Evolutionary conservation across 2,113 vertebrate species (phyloP), one percentile per base, ranked within the genome.

Genomic region (Salvator merianae): DNA sequence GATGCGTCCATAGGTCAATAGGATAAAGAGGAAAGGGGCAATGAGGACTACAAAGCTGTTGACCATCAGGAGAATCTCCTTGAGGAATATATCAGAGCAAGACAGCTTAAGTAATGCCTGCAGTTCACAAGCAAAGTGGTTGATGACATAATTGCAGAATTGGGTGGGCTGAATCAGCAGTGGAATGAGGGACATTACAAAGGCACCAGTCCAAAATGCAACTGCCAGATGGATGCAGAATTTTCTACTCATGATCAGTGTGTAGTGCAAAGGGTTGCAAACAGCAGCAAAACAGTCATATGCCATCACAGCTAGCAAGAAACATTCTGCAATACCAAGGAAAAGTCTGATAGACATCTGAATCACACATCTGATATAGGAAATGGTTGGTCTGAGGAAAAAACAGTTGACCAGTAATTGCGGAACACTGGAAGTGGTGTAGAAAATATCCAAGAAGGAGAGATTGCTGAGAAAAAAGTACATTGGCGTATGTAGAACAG

Each of bases 381-480:
- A 91, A 69, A 94, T 77, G 3, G 4, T 90, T 83, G 91, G 92
- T 53, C 40, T 86, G 47, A 47, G 34, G 53, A 73, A 74, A 38
- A 94, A 81, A 28, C 92, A 91, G 24, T 79, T 93, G 68, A 78
- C 79, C 30, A 94, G 87, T 40, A 81, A 84, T 40, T 91, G 73
- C 43, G 92, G 93, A 4, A 90, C 70, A 47, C 88, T 92, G 24
- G 81, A 85, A 20, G 91, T 92, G 10, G 90, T 91, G 1, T 93
- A 94, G 32, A 90, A 92, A n/a, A 94, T 85, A 73, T 93, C 92
- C 22, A 94, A 59, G 24, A 94, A 90, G 55, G 90, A 93, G 24
- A 94, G 93, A 53, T 94, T 93, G 43, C 82, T 88, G 70, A 94
- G 85, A 69, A 93, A 92, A 72, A 93, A 90, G 65, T 93, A 94